A percentile compares a stretch with the other conserved stretches of the same genome.
These are phyloP conservation scores for Heliconius himera DNA, from an alignment of 1,140 invertebrate genomes.

Conservation along the genomic window DNA sequence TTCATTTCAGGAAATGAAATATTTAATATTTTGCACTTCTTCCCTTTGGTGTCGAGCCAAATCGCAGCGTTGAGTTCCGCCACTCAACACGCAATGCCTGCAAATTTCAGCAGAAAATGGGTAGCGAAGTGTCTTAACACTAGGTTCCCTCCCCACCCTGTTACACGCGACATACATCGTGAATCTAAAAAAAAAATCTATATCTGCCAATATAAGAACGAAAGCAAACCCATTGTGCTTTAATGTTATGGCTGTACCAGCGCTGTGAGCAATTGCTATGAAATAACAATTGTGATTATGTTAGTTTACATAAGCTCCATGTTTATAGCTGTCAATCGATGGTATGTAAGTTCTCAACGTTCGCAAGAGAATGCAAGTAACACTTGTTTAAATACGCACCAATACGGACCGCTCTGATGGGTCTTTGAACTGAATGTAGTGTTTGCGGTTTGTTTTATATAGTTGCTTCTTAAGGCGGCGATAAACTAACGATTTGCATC, in stretches of 20 bases:
- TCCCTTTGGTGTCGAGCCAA: too few species aligned
- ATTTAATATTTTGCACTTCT: too few species aligned
- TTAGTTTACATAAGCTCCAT: conserved; percentile 40
- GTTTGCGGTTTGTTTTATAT: conserved; percentile 77
- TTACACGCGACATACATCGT: too few species aligned
- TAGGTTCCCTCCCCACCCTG: too few species aligned
- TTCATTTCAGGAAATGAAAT: too few species aligned
- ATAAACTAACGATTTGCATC: conserved; percentile 79
- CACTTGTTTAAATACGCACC: conserved; percentile 73
- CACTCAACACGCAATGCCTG: too few species aligned
- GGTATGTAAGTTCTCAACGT: conserved; percentile 54
- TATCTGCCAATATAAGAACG: background rate
- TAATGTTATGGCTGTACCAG: conserved; percentile 20
- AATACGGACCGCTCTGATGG: conserved; percentile 70
- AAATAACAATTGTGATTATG: conserved; percentile 39
- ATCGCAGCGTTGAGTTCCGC: too few species aligned
- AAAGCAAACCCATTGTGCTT: conserved; percentile 22
- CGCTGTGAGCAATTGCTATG: conserved; percentile 3
- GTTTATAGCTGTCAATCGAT: conserved; percentile 41
- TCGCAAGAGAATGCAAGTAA: conserved; percentile 60
- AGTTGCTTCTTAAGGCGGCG: conserved; percentile 75
- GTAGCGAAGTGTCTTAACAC: too few species aligned
- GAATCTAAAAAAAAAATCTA: background rate
- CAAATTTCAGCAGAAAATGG: too few species aligned
- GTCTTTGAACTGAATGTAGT: conserved; percentile 73